phyloP scores from a whole-genome alignment of 1,140 invertebrate genomes.

The Anagrus nilaparvatae region DNA sequence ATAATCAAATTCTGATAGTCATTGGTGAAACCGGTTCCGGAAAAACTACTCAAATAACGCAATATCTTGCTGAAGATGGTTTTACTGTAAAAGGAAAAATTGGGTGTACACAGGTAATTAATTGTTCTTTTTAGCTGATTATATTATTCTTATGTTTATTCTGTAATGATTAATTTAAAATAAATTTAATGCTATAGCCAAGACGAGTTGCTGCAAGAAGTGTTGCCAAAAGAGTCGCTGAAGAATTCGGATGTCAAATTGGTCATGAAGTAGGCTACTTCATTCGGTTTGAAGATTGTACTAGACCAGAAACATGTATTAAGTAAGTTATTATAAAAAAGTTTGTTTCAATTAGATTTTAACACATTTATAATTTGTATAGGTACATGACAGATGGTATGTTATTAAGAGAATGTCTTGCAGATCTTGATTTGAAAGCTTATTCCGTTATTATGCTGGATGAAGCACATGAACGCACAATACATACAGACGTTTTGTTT shows the following conservation, averaged over 20 bases:
- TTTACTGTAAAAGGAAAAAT: slow-evolving; percentile 89
- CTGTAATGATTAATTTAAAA: no score
- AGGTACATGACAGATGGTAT: slow-evolving; percentile 99
- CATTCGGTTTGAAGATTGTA: slow-evolving; percentile 99
- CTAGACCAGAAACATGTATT: slow-evolving; percentile 35
- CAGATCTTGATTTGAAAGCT: slow-evolving; percentile 88
- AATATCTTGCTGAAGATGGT: slow-evolving; percentile 96
- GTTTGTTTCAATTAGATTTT: slow-evolving; percentile 88
- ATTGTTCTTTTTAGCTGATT: no score
- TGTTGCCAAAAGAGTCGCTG: slow-evolving; percentile 95
- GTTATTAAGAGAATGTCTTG: slow-evolving; percentile 81
- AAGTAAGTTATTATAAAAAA: slow-evolving; percentile 90
- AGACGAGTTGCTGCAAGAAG: slow-evolving; percentile 96
- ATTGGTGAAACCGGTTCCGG: slow-evolving; percentile 98
- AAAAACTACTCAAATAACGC: slow-evolving; percentile 97
- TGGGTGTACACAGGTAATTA: slow-evolving; percentile 86
- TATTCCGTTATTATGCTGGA: slow-evolving; percentile 98
- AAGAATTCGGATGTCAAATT: slow-evolving; percentile 88
- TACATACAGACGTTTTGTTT: slow-evolving; percentile 97
- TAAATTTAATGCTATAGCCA: no score
- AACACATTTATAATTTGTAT: slow-evolving; percentile 87
- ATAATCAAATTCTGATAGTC: slow-evolving; percentile 91
- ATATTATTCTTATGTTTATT: no score
- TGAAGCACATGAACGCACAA: slow-evolving; percentile 94
- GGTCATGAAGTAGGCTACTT: slow-evolving; percentile 94